These are phyloP conservation scores for Papilio aristodemus DNA, from an alignment of 1,140 invertebrate genomes.

Conservation along the genomic window DNA sequence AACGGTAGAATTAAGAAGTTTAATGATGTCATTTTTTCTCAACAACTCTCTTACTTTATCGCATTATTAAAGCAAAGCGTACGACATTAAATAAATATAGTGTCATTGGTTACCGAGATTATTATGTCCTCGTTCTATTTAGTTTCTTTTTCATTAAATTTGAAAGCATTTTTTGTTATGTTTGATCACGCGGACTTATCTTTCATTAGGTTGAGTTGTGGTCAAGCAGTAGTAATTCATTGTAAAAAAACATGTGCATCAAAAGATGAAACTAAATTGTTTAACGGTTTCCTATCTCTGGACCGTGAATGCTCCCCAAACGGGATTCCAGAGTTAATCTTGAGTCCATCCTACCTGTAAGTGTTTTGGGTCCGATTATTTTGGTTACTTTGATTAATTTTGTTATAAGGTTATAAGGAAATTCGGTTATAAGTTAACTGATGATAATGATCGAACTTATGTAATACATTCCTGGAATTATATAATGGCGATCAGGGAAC, in stretches of 20 bases:
- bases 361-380: conserved; percentile 28
- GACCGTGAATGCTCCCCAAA: conserved; percentile 28
- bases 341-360: conserved; percentile 19
- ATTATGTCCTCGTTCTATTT: neutral
- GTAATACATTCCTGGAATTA: too few relatives aligned
- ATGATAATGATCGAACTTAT: neutral
- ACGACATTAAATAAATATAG: conserved; percentile 3
- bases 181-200: too few relatives aligned
- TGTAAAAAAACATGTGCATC: too few relatives aligned
- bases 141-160: neutral
- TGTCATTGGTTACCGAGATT: neutral
- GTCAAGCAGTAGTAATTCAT: too few relatives aligned
- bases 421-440: neutral
- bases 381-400: conserved; percentile 38
- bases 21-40: conserved; percentile 28
- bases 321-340: conserved; percentile 25
- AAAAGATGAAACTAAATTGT: neutral
- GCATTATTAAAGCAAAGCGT: conserved; percentile 21
- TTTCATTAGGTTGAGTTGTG: too few relatives aligned
- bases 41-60: conserved; percentile 26
- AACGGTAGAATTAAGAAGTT: conserved; percentile 23
- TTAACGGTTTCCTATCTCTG: conserved; percentile 21
- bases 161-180: too few relatives aligned
- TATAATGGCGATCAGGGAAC: too few relatives aligned
- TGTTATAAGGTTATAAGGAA: conserved; percentile 40